Percentiles rank a stretch among this genome's conserved stretches.
phyloP scores from a whole-genome alignment of 2,113 vertebrate genomes.

The Dermatemys mawii region DNA sequence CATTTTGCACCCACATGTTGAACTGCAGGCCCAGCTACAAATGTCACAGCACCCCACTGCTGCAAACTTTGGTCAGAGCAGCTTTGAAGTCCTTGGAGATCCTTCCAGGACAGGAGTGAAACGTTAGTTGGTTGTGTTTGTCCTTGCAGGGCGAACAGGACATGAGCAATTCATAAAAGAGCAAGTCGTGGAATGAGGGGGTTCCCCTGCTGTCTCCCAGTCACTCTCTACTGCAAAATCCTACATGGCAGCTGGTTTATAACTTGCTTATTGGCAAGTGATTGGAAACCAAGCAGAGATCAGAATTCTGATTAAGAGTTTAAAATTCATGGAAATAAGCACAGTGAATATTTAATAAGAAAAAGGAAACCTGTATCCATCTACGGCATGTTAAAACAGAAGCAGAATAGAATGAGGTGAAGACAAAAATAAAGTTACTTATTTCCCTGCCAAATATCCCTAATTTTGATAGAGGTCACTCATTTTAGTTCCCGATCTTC shows the following conservation, averaged over 20 bases:
- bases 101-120: neutral
- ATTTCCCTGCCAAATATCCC: neutral
- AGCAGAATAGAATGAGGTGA: neutral
- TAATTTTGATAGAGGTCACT: neutral
- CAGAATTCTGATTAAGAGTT: neutral
- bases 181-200: neutral
- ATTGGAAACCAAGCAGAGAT: neutral
- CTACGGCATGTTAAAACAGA: neutral
- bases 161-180: neutral
- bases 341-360: neutral
- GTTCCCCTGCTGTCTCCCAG: neutral
- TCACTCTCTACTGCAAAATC: neutral
- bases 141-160: neutral
- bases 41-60: no score
- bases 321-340: conserved; percentile 7
- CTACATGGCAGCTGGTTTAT: neutral
- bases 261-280: neutral
- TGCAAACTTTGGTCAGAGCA: neutral
- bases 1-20: no score
- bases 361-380: rapidly evolving
- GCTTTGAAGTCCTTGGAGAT: neutral
- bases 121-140: neutral
- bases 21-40: no score
- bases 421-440: neutral
- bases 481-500: neutral